Percentiles rank a stretch among this genome's conserved stretches.
phyloP scores from a whole-genome alignment of 1,140 invertebrate genomes.

The Coboldia fuscipes region DNA sequence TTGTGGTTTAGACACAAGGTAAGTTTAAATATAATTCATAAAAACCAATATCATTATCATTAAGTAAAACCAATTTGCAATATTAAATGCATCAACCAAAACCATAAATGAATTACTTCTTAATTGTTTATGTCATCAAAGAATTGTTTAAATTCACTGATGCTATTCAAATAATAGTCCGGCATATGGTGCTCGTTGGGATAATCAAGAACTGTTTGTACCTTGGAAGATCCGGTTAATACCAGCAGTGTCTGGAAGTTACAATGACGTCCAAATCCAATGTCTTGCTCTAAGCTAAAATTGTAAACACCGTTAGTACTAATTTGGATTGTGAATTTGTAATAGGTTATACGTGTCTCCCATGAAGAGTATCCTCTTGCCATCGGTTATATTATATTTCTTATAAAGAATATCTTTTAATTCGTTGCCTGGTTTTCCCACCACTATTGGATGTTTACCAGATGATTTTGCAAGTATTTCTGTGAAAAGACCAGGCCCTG shows the following conservation, averaged over 20 bases:
- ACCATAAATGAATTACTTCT: too few species aligned
- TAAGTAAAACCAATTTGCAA: too few species aligned
- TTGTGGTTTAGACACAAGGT: too few species aligned
- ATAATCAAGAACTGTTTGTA: constrained; percentile 12
- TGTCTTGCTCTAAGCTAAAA: constrained; percentile 31
- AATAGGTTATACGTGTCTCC: too few species aligned
- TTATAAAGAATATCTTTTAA: constrained; percentile 21
- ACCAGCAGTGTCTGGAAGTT: constrained; percentile 31
- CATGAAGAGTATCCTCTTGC: constrained; percentile 32
- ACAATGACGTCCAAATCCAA: constrained; percentile 25
- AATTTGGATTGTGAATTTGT: constrained; percentile 2
- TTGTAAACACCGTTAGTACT: constrained; percentile 15
- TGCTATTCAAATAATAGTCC: constrained; percentile 24
- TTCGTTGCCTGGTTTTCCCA: constrained; percentile 28
- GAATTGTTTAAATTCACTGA: constrained; percentile 11
- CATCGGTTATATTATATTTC: constrained; percentile 22
- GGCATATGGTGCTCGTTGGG: constrained; percentile 14
- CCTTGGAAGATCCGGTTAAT: constrained; percentile 21
- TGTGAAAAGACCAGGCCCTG: constrained; percentile 25
- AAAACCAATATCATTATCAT: too few species aligned
- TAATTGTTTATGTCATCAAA: too few species aligned
- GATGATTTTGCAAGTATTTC: constrained; percentile 22
- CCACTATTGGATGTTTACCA: constrained; percentile 17
- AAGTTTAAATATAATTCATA: too few species aligned
- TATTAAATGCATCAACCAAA: too few species aligned